Base-by-base conservation (phyloP, 1,140 invertebrate species). In the Trichomalopsis sarcophagae region DNA sequence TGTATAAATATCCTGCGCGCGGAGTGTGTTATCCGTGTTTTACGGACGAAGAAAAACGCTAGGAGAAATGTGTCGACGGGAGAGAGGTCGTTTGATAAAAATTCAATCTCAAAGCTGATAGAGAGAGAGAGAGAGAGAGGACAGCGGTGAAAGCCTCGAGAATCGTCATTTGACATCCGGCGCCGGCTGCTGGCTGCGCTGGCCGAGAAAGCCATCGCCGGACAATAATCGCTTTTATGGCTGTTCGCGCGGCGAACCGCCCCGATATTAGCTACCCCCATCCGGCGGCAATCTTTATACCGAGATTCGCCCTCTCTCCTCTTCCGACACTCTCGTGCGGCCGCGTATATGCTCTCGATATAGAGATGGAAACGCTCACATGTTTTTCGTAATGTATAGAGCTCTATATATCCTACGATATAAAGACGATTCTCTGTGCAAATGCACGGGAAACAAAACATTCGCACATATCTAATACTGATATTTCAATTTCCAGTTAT, bases 211-310 rank as follows among this genome's bases (percentile, higher is more conserved):
- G 87, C 88, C 87, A 92, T 92, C 90, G 90, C 90, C 89, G 88
- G 88, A 90, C 90, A 91, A 91, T 91, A 91, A 91, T 91, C 89
- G 88, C 87, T 89, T 91, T 91, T 92, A 91, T 91, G 88, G 88
- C 89, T 90, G 89, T 91, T 89, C 88, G 88, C 90, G 89, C 89
- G 88, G 90, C 86, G 88, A 88, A 87, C 84, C 88, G 87, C 21
- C 33, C 4, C 90, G 87, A 90, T 90, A 91, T 91, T 91, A 88
- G 87, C 89, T 89, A 87, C 88, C 88, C 55, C 84, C 69, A 6
- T 81, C 62, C 7, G 0, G 0, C 40, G 7, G 10, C 36, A 86
- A 86, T 88, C 86, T 88, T 87, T 86, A 87, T 40, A 66, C 21
- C 68, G 44, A 36, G 40, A 47, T 76, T 76, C 33, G 33, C 33